Evolutionary conservation across 2,113 vertebrate species (phyloP).

Genomic region (Diphyllodes magnificus): DNA sequence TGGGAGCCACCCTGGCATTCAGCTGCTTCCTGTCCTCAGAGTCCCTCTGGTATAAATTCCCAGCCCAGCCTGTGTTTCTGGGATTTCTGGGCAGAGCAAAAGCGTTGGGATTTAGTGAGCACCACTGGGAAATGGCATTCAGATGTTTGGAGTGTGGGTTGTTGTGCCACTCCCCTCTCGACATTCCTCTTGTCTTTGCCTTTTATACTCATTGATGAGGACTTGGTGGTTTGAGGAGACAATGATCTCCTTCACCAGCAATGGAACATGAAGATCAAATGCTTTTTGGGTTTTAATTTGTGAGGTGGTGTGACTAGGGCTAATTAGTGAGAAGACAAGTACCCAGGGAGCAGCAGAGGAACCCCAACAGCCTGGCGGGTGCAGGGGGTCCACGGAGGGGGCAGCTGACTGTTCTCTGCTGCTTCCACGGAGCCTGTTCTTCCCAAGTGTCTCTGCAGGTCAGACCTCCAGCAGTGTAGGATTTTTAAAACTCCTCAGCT

Average conservation of each 20-base stretch:
- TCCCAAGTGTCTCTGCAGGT: background rate
- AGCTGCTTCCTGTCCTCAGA: background rate
- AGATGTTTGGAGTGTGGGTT: background rate
- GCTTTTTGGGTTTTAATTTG: background rate
- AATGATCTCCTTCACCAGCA: background rate
- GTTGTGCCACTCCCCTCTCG: accelerated
- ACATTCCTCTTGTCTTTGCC: background rate
- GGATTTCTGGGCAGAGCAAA: background rate
- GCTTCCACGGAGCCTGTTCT: background rate
- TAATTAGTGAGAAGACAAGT: background rate
- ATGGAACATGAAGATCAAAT: background rate
- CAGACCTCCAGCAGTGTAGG: background rate
- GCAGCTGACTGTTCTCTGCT: background rate
- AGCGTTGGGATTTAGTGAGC: background rate
- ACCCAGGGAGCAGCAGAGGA: background rate
- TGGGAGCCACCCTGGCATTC: background rate
- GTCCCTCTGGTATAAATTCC: background rate
- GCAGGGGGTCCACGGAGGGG: accelerated
- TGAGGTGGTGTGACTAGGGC: background rate
- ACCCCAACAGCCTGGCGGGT: background rate
- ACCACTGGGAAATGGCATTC: background rate
- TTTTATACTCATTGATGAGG: background rate
- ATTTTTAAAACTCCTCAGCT: background rate
- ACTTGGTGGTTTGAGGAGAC: background rate
- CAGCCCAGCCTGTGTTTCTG: background rate